Conservation (phyloP, 1,140 invertebrate species). For the Bradynema listronoti region DNA sequence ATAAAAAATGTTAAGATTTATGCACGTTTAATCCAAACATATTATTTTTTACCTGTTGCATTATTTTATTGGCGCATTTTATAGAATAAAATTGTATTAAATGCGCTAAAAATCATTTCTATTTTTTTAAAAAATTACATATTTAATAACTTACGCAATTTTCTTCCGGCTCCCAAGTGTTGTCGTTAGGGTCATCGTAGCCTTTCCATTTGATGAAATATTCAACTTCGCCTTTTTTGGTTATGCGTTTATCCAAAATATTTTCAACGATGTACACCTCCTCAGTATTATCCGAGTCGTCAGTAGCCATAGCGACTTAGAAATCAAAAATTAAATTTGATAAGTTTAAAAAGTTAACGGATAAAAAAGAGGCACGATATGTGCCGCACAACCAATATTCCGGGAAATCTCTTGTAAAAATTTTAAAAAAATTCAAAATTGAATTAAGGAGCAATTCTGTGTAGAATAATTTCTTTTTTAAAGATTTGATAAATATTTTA, state of each 20-base stretch:
- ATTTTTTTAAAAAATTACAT: no score
- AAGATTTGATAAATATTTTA: no score
- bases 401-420: no score
- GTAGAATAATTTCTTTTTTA: no score
- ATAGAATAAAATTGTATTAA: neutral
- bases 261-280: slow-evolving; percentile 15
- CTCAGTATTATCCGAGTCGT: neutral
- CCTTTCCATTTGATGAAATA: slow-evolving; percentile 26
- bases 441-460: no score
- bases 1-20: neutral
- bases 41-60: neutral
- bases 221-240: slow-evolving; percentile 3
- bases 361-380: no score
- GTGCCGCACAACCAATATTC: no score
- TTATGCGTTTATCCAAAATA: slow-evolving; percentile 15
- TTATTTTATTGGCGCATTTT: neutral
- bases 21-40: neutral
- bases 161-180: slow-evolving; percentile 23
- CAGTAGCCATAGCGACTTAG: no score
- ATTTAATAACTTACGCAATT: slow-evolving; percentile 15
- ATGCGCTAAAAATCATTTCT: neutral
- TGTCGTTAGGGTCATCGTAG: slow-evolving; percentile 24
- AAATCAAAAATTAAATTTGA: no score
- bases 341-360: no score
- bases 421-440: no score